phyloP scores from a whole-genome alignment of 2,797 vertebrate genomes.

The Hemibagrus guttatus region DNA sequence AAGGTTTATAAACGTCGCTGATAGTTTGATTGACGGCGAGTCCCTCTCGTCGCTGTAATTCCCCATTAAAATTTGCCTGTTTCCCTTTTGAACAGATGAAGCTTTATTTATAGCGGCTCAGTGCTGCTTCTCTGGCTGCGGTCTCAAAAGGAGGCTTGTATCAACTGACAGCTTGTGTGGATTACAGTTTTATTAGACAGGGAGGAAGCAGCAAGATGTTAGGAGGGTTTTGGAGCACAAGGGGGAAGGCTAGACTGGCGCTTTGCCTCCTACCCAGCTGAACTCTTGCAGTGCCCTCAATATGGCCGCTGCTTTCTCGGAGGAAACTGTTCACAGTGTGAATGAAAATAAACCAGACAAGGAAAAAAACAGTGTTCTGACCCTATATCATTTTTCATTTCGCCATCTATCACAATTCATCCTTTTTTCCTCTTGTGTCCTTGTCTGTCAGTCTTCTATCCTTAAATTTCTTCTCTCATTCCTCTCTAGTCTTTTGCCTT shows the following conservation, averaged over 20 bases:
- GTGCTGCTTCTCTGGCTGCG: slow-evolving; percentile 69
- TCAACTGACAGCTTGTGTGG: slow-evolving; percentile 86
- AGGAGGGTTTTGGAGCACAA: slow-evolving; percentile 74
- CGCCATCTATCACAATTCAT: background rate
- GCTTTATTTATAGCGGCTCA: slow-evolving; percentile 77
- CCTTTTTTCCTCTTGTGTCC: background rate
- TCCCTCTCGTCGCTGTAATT: slow-evolving; percentile 58
- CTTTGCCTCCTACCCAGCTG: slow-evolving; percentile 72
- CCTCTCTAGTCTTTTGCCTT: slow-evolving; percentile 5
- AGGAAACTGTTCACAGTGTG: slow-evolving; percentile 57
- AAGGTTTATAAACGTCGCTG: slow-evolving; percentile 44
- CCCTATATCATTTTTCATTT: slow-evolving; percentile 1
- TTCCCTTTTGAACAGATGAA: slow-evolving; percentile 70
- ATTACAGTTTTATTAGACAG: slow-evolving; percentile 82
- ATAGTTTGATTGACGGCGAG: slow-evolving; percentile 46
- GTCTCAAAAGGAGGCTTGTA: slow-evolving; percentile 80
- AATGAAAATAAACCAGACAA: slow-evolving; percentile 56
- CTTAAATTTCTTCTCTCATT: slow-evolving; percentile 11
- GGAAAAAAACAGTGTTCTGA: slow-evolving; percentile 39
- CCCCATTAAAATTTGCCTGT: slow-evolving; percentile 67
- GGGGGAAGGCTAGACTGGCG: slow-evolving; percentile 69
- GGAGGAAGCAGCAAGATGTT: slow-evolving; percentile 81
- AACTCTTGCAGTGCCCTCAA: slow-evolving; percentile 76
- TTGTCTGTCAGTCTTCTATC: background rate
- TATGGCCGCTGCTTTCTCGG: slow-evolving; percentile 70